These are phyloP conservation scores for Cryptosula pallasiana DNA, from an alignment of 2,888 invertebrate genomes.

Conservation along the genomic window DNA sequence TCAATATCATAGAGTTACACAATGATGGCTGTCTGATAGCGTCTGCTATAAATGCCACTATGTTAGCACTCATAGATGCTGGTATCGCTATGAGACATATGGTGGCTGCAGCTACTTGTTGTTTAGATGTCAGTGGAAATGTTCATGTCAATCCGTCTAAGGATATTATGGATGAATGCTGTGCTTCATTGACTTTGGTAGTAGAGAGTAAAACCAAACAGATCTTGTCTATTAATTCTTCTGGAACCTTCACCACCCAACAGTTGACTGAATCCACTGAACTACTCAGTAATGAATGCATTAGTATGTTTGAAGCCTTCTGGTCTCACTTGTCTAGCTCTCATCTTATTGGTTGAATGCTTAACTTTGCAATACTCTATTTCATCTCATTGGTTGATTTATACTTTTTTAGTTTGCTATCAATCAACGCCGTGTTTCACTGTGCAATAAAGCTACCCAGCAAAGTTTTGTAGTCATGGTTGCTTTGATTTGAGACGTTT, in stretches of 20 bases:
- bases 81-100: conserved; percentile 77
- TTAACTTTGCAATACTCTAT: background rate
- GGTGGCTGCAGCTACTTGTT: conserved; percentile 73
- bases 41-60: conserved; percentile 75
- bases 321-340: too few species aligned
- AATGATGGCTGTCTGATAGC: conserved; percentile 64
- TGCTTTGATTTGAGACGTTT: too few species aligned
- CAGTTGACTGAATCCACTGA: background rate
- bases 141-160: conserved; percentile 63
- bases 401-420: too few species aligned
- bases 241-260: background rate
- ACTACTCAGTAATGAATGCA: background rate
- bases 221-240: background rate
- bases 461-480: too few species aligned
- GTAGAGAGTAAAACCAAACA: conserved; percentile 35
- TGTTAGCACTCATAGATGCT: conserved; percentile 74
- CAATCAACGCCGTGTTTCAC: too few species aligned
- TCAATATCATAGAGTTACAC: conserved; percentile 81
- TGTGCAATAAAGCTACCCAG: too few species aligned
- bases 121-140: conserved; percentile 60
- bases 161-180: conserved; percentile 52
- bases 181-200: conserved; percentile 38
- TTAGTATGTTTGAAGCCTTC: background rate
- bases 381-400: background rate
- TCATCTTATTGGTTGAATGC: background rate